Base-by-base conservation (phyloP, 2,888 invertebrate species). In the Euplexia lucipara region DNA sequence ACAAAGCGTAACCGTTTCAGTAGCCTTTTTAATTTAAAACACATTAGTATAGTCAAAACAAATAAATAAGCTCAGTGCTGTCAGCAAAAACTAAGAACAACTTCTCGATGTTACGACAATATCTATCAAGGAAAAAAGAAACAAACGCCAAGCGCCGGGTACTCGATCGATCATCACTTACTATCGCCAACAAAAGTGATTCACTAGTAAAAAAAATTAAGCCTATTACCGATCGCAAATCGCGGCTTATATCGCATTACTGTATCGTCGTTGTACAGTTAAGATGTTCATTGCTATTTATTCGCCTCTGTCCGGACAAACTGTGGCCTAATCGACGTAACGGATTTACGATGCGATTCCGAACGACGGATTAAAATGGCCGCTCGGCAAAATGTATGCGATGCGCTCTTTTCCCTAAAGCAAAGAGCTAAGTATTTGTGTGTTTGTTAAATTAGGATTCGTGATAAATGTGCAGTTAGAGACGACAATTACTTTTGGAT, bases 231-330 rank as follows among this genome's bases (percentile, higher is more conserved):
- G 66, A 51, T 78, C 75, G 45, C 57, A 81, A 78, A 78, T 81
- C 75, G 52, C 51, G 32, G 78, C 67, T 79, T 81, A 79, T 68
- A 51, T 62, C 75, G 67, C 78, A 65, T 74, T 78, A 73, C 61
- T 70, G 62, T 65, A 68, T 65, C 48, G 64, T 60, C 59, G 60
- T 9, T 20, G 64, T 39, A 71, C 53, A 75, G 78, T 72, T 52
- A 72, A 79, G 65, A 75, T 86, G 83, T 87, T 87, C 86, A 88
- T 89, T 85, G 88, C 89, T 87, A 90, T 90, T 90, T 90, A 90
- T 79, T 90, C 85, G 81, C 82, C 84, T 85, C 75, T 73, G 62
- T 48, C 64, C 78, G 77, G 74, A 84, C 85, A 86, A 87, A 86
- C 86, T 84, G 80, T 87, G 82, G 82, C 83, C 84, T 89, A 87